A percentile compares a stretch with the other conserved stretches of the same genome.
Evolutionary conservation across 2,797 vertebrate species (phyloP).

Genomic region (Florisuga fusca): DNA sequence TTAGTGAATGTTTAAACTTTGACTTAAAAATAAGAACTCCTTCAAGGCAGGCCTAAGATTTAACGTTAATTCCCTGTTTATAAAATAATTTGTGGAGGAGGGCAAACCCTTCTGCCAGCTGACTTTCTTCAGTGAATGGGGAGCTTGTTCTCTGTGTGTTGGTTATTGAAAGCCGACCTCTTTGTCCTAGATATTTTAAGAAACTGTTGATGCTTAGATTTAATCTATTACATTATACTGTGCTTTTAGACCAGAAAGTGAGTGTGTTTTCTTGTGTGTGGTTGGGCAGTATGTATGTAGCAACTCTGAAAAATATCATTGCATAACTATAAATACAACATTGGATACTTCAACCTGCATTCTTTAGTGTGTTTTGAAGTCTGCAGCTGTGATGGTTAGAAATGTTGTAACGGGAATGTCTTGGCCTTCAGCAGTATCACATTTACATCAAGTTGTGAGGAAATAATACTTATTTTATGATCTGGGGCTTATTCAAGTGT

Average conservation of each 20-base stretch:
- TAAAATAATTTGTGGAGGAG: constrained; percentile 71
- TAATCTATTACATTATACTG: constrained; percentile 46
- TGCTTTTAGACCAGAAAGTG: background rate
- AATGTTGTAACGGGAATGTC: constrained; percentile 25
- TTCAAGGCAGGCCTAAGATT: constrained; percentile 53
- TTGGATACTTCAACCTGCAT: constrained; percentile 26
- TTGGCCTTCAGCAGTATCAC: background rate
- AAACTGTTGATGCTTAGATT: constrained; percentile 40
- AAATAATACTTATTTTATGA: constrained; percentile 37
- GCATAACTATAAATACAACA: constrained; percentile 41
- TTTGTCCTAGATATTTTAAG: constrained; percentile 71
- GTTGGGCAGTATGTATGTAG: constrained; percentile 46
- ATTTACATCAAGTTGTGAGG: constrained; percentile 10
- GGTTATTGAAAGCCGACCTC: constrained; percentile 58
- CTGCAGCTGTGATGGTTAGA: constrained; percentile 20
- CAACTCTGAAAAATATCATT: constrained; percentile 33
- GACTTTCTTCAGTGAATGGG: constrained; percentile 60
- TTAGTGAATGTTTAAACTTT: constrained; percentile 54
- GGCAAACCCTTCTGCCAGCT: constrained; percentile 48
- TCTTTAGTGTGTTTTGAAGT: constrained; percentile 34
- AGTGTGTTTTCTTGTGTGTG: constrained; percentile 38
- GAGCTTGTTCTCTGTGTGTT: constrained; percentile 64
- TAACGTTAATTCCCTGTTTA: constrained; percentile 49
- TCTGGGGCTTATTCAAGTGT: background rate
- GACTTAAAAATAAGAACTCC: constrained; percentile 57